Conservation (phyloP, 2,113 vertebrate genomes). For the Cinclus mexicanus region DNA sequence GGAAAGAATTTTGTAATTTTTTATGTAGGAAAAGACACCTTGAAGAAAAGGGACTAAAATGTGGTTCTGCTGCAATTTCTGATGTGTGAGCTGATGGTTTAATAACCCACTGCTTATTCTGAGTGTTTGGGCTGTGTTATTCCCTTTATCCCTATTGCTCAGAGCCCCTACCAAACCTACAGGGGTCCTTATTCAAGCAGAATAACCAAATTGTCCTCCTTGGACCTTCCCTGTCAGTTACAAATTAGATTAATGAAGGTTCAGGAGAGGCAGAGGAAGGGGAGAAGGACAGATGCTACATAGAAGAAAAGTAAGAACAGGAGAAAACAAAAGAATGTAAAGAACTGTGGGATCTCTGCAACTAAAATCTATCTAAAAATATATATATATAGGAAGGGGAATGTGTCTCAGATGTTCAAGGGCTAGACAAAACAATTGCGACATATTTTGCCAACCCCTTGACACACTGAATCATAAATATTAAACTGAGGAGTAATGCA, state of each 20-base stretch:
- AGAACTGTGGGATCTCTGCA: not conserved
- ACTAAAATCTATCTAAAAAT: not conserved
- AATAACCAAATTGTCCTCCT: not conserved
- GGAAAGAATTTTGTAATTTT: not conserved
- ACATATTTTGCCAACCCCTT: not conserved
- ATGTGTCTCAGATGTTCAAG: not conserved
- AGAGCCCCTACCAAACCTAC: not conserved
- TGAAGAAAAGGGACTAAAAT: not conserved
- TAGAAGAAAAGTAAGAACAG: rapidly evolving
- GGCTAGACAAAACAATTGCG: not conserved
- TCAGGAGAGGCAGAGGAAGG: not conserved
- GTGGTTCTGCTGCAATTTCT: not conserved
- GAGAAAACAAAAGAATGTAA: not conserved
- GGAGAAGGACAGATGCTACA: not conserved
- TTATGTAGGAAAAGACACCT: not conserved
- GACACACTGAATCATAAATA: not conserved
- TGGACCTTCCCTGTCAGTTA: not conserved
- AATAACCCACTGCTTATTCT: not conserved
- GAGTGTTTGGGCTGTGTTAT: not conserved
- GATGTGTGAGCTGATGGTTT: not conserved
- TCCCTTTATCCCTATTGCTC: not conserved
- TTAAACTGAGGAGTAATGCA: not conserved
- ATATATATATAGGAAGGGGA: not conserved
- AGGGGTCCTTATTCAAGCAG: not conserved
- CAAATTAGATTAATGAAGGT: not conserved